Conservation (phyloP, 2,888 invertebrate genomes). For the Agrotis segetum region DNA sequence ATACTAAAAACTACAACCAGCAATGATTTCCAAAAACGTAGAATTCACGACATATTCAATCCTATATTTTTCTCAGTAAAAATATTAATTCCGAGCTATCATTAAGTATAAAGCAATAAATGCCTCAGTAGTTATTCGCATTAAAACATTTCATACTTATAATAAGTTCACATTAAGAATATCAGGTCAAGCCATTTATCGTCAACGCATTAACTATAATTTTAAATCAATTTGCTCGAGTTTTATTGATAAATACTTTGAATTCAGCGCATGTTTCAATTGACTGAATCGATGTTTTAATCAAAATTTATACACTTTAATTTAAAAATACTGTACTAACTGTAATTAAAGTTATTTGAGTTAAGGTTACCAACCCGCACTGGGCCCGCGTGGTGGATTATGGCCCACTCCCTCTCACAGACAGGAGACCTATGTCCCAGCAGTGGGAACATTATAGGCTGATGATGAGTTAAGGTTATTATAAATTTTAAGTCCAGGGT, state of each 20-base stretch:
- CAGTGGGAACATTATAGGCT: too few relatives aligned
- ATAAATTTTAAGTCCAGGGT: too few relatives aligned
- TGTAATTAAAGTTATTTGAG: neutral
- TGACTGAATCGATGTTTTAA: slow-evolving; percentile 34
- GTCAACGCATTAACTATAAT: slow-evolving; percentile 27
- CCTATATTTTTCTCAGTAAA: neutral
- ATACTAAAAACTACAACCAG: neutral
- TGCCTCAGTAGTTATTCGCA: neutral
- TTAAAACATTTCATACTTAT: neutral
- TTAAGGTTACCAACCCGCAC: too few relatives aligned
- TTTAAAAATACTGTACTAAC: slow-evolving; percentile 16
- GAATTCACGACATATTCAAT: neutral
- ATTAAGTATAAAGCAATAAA: neutral
- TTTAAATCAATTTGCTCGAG: slow-evolving; percentile 32
- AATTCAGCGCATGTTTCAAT: slow-evolving; percentile 7
- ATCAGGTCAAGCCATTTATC: slow-evolving; percentile 40
- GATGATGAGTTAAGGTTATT: too few relatives aligned
- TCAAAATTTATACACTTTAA: slow-evolving; percentile 38
- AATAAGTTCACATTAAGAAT: slow-evolving; percentile 21
- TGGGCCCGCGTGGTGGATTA: too few relatives aligned
- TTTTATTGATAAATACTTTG: slow-evolving; percentile 30
- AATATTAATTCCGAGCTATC: neutral
- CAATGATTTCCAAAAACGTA: neutral
- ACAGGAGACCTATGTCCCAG: too few relatives aligned
- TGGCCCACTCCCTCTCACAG: too few relatives aligned